Percentiles rank a stretch among this genome's conserved stretches.
Conservation (phyloP, 1,140 invertebrate genomes). For the roundworm (Caenorhabditis elegans) region DNA sequence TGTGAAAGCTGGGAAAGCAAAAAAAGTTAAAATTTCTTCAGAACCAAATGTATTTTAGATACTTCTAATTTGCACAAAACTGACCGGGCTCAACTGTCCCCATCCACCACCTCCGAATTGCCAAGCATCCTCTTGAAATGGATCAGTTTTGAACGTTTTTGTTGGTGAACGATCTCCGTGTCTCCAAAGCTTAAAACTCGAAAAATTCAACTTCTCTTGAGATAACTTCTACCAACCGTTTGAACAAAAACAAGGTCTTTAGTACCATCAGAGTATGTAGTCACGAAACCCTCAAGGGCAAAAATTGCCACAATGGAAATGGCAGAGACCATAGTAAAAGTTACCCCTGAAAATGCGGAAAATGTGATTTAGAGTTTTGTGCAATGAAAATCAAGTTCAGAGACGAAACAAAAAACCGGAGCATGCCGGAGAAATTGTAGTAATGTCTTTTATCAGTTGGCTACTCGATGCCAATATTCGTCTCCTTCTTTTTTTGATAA, state of each 20-base stretch:
- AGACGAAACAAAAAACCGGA: not conserved
- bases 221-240: not conserved
- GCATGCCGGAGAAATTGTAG: not conserved
- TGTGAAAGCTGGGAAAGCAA: too few relatives aligned
- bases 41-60: not conserved
- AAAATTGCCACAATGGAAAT: not conserved
- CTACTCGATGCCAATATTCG: not conserved
- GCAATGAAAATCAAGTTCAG: not conserved
- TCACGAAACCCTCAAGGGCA: not conserved
- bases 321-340: not conserved
- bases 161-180: slow-evolving; percentile 51
- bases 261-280: not conserved
- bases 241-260: slow-evolving; percentile 37
- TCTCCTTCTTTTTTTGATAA: not conserved
- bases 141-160: slow-evolving; percentile 35
- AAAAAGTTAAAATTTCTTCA: too few relatives aligned
- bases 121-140: slow-evolving; percentile 36
- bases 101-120: slow-evolving; percentile 38
- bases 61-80: not conserved
- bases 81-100: slow-evolving; percentile 44
- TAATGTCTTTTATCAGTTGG: slow-evolving; percentile 8
- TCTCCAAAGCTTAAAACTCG: slow-evolving; percentile 36
- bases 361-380: not conserved
- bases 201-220: not conserved
- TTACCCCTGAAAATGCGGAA: not conserved